These are phyloP conservation scores for Megaptera novaeangliae DNA, from an alignment of 2,113 vertebrate species.

Conservation along the genomic window DNA sequence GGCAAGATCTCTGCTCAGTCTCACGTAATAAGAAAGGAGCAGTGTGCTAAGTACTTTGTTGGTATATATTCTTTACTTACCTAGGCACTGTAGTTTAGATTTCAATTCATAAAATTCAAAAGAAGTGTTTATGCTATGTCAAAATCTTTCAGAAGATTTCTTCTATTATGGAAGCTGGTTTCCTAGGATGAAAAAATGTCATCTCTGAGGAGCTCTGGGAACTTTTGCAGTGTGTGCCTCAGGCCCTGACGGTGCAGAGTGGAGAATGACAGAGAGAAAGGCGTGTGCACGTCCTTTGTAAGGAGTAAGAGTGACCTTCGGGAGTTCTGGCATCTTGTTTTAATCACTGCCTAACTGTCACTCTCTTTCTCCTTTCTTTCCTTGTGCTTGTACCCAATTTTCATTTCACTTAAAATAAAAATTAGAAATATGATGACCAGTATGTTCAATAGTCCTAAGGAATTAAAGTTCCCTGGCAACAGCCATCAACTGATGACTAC, in stretches of 20 bases:
- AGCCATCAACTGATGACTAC: neutral
- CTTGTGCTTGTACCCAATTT: neutral
- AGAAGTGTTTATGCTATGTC: neutral
- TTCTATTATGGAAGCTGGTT: neutral
- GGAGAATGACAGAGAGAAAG: too few species aligned
- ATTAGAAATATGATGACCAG: neutral
- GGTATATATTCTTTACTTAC: neutral
- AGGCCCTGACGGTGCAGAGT: neutral
- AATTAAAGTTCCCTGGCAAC: neutral
- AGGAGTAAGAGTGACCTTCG: neutral
- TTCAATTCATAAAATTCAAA: neutral
- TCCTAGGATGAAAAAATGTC: neutral
- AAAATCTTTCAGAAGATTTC: neutral
- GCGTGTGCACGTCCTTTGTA: accelerated
- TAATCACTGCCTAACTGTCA: neutral
- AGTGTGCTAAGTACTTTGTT: neutral
- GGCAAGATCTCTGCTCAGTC: neutral
- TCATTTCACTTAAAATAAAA: neutral
- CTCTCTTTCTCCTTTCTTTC: neutral
- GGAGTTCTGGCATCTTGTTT: neutral
- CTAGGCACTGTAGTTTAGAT: neutral
- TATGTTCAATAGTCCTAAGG: neutral
- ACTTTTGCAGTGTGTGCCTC: neutral
- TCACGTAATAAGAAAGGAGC: neutral
- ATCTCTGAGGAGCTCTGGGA: neutral